These are phyloP conservation scores for Corythoichthys haematopterus DNA, from an alignment of 2,113 vertebrate species.

Conservation along the genomic window DNA sequence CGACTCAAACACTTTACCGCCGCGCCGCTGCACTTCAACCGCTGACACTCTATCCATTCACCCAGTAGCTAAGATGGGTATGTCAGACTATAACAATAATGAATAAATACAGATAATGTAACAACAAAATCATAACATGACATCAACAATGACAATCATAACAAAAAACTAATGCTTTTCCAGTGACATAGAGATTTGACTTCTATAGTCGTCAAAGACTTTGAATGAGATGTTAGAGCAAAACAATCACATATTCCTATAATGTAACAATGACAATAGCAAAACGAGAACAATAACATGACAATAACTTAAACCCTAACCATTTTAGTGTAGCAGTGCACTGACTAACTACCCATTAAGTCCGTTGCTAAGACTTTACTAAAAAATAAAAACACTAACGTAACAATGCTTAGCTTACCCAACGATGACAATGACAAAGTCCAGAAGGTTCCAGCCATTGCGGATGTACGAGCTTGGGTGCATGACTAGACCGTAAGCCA, in stretches of 20 bases:
- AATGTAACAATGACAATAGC: neutral
- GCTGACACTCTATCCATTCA: neutral
- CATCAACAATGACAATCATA: neutral
- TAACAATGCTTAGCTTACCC: conserved; percentile 64
- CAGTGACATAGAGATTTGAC: too few species aligned
- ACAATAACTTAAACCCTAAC: too few species aligned
- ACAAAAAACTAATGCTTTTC: neutral
- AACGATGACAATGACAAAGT: conserved; percentile 90
- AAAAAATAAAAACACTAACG: neutral
- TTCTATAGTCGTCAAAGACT: too few species aligned
- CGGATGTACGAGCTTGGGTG: conserved; percentile 91
- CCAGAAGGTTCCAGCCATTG: conserved; percentile 91
- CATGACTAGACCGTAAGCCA: conserved; percentile 89
- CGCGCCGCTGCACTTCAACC: conserved; percentile 7
- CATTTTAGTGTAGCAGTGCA: neutral
- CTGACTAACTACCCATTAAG: neutral
- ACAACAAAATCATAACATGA: neutral
- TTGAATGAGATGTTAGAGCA: too few species aligned
- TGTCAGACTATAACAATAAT: neutral
- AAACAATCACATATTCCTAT: neutral
- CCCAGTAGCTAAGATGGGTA: neutral
- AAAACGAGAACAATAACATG: neutral
- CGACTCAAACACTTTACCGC: conserved; percentile 4
- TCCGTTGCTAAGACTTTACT: neutral
- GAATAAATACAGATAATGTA: neutral